Conservation (phyloP, 1,140 invertebrate genomes). For the Drosophila littoralis region DNA sequence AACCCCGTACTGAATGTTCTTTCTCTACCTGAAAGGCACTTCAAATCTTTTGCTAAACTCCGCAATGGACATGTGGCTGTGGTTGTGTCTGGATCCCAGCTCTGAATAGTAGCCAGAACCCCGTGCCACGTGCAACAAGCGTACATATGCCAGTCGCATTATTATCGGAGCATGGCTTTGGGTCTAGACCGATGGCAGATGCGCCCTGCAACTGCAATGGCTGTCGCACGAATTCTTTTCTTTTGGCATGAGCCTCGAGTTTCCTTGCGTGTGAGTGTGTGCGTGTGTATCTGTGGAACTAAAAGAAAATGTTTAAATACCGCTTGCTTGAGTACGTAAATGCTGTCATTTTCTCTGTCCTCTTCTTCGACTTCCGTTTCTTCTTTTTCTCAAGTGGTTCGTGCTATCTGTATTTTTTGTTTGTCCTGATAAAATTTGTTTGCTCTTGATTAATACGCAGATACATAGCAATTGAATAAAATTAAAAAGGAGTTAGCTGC, state of each 20-base stretch:
- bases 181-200: slow-evolving; percentile 33
- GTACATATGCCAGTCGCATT: slow-evolving; percentile 39
- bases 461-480: no score
- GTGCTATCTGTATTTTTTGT: background rate
- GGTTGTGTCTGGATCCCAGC: background rate
- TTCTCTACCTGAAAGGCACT: slow-evolving; percentile 39
- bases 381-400: slow-evolving; percentile 23
- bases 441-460: background rate
- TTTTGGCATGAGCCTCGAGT: slow-evolving; percentile 13
- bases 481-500: no score
- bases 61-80: slow-evolving; percentile 32
- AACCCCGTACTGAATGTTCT: background rate
- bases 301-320: slow-evolving; percentile 24
- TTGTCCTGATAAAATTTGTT: slow-evolving; percentile 19
- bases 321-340: slow-evolving; percentile 21
- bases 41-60: slow-evolving; percentile 33
- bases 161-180: slow-evolving; percentile 40
- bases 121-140: slow-evolving; percentile 39
- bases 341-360: slow-evolving; percentile 15
- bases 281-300: slow-evolving; percentile 13
- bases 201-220: slow-evolving; percentile 26
- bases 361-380: slow-evolving; percentile 41
- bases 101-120: background rate
- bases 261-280: background rate
- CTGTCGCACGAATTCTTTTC: slow-evolving; percentile 17